phyloP scores from a whole-genome alignment of 92 coral and sea anemone species.

The Pocillopora meandrina region DNA sequence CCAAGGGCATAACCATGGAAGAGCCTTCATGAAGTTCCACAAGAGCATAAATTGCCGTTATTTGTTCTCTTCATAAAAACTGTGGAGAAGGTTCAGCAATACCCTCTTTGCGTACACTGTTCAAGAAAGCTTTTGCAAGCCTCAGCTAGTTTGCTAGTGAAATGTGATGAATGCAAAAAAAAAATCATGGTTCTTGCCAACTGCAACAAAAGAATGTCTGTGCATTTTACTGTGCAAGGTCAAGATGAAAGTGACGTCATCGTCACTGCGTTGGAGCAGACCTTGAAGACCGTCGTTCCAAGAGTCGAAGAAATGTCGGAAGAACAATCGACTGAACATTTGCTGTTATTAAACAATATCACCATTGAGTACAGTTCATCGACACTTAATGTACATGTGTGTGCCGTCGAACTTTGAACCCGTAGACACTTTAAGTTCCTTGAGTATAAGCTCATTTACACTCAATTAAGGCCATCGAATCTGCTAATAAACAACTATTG shows the following conservation, averaged over 20 bases:
- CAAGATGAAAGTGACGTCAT: background rate
- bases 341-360: constrained; percentile 22
- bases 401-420: constrained; percentile 12
- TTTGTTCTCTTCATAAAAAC: background rate
- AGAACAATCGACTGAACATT: constrained; percentile 17
- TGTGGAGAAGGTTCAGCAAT: background rate
- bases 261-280: background rate
- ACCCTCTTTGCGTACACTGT: constrained; percentile 14
- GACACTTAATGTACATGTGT: constrained; percentile 3
- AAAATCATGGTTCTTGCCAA: constrained; percentile 11
- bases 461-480: no score
- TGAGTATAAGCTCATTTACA: no score
- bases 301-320: constrained; percentile 8
- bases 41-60: background rate
- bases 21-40: background rate
- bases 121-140: constrained; percentile 16
- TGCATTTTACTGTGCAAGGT: constrained; percentile 29
- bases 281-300: constrained; percentile 19
- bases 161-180: background rate
- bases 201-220: constrained; percentile 22
- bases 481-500: no score
- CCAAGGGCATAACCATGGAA: constrained; percentile 7
- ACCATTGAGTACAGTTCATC: constrained; percentile 20
- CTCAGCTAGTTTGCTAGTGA: constrained; percentile 6
- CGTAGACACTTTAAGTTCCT: no score